Evolutionary conservation across 1,140 invertebrate genomes (phyloP).

Genomic region (Atta texana): DNA sequence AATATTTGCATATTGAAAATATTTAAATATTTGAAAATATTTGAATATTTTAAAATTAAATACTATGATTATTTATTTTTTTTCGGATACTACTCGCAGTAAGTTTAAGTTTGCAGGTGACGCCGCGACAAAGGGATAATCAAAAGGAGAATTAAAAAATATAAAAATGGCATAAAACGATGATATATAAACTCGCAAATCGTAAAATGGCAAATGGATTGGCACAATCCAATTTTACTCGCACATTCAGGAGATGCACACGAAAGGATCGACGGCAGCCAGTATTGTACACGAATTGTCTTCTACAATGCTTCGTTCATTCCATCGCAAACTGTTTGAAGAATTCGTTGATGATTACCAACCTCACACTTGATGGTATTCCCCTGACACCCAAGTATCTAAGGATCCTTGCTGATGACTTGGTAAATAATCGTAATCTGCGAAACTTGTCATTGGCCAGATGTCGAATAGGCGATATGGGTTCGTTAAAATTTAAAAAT

Average conservation of each 20-base stretch:
- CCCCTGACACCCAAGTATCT: conserved; percentile 68
- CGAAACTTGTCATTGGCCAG: conserved; percentile 52
- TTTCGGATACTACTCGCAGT: conserved; percentile 63
- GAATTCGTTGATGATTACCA: conserved; percentile 63
- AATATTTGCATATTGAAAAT: not conserved
- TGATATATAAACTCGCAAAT: conserved; percentile 5
- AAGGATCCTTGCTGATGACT: conserved; percentile 62
- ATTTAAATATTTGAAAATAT: not conserved
- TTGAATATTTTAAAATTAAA: conserved; percentile 8
- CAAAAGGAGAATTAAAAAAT: not conserved
- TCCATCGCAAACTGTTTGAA: conserved; percentile 65
- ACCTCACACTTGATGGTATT: conserved; percentile 70
- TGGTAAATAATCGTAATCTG: conserved; percentile 66
- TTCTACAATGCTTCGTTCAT: conserved; percentile 72
- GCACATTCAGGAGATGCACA: conserved; percentile 56
- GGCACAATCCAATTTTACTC: conserved; percentile 33
- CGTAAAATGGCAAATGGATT: conserved; percentile 38
- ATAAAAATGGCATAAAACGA: not conserved
- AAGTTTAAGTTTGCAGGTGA: conserved; percentile 72
- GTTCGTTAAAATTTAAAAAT: conserved; percentile 51
- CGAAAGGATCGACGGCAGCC: conserved; percentile 49
- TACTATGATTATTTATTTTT: not conserved
- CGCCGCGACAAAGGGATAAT: not conserved
- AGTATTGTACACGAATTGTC: conserved; percentile 72
- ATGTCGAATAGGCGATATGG: conserved; percentile 70